These are phyloP conservation scores for Linurgus olivaceus DNA, from an alignment of 2,797 vertebrate genomes.

Conservation along the genomic window DNA sequence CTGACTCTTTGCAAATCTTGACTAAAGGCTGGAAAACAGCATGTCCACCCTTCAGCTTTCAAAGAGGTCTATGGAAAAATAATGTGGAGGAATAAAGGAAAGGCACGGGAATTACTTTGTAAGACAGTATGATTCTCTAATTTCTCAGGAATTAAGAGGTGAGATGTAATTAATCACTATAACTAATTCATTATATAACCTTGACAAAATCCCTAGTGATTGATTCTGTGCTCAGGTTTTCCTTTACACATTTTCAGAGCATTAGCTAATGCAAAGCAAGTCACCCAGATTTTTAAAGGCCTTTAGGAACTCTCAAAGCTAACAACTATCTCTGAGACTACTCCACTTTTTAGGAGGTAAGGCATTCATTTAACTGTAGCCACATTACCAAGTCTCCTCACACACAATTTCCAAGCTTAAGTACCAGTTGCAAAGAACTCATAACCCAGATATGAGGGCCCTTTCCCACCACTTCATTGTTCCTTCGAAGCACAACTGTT, in stretches of 20 bases:
- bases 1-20: conserved; percentile 3
- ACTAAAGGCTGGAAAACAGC: conserved; percentile 6
- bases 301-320: background rate
- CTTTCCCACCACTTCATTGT: background rate
- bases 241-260: background rate
- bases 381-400: background rate
- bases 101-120: background rate
- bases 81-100: background rate
- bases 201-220: background rate
- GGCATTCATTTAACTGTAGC: background rate
- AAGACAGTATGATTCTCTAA: background rate
- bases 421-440: background rate
- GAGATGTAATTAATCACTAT: background rate
- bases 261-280: background rate
- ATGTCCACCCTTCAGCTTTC: background rate
- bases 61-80: background rate
- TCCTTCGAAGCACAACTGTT: background rate
- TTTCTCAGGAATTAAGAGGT: background rate
- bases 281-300: background rate
- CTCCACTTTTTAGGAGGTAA: background rate
- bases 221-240: background rate
- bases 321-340: background rate
- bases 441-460: background rate
- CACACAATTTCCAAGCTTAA: background rate
- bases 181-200: background rate